phyloP scores from a whole-genome alignment of 2,888 invertebrate species.

The Acleris sparsana region DNA sequence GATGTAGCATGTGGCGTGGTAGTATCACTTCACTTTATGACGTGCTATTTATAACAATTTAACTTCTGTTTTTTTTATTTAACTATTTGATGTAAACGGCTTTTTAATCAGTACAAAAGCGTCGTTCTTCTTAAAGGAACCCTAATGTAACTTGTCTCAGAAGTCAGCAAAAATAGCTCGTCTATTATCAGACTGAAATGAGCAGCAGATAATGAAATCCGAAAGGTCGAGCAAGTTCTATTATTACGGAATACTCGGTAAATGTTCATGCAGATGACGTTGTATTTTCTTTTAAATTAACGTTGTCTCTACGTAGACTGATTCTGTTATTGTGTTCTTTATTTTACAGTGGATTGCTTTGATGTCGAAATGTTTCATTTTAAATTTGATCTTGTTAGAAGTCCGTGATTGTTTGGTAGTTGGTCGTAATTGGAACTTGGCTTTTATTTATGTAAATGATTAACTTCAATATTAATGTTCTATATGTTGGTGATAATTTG shows the following conservation, averaged over 20 bases:
- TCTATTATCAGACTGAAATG: slow-evolving; percentile 24
- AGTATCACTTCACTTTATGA: too few species aligned
- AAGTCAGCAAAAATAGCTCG: slow-evolving; percentile 23
- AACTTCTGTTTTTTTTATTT: too few species aligned
- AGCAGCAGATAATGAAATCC: slow-evolving; percentile 29
- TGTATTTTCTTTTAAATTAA: slow-evolving; percentile 28
- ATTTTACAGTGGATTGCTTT: background rate
- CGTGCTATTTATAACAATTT: too few species aligned
- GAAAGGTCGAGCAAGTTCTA: slow-evolving; percentile 30
- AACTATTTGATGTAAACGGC: too few species aligned
- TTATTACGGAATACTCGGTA: slow-evolving; percentile 19
- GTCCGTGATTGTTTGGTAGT: too few species aligned
- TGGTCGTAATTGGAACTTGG: too few species aligned
- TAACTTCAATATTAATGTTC: too few species aligned
- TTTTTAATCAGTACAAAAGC: too few species aligned
- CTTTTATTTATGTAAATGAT: too few species aligned
- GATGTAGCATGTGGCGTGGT: too few species aligned
- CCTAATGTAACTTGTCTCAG: slow-evolving; percentile 12
- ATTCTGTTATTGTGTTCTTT: slow-evolving; percentile 16
- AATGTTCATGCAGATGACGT: slow-evolving; percentile 29
- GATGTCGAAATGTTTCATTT: background rate
- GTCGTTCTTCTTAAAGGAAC: slow-evolving; percentile 1
- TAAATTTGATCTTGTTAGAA: too few species aligned
- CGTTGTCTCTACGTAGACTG: slow-evolving; percentile 18
- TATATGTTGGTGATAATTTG: too few species aligned